A percentile compares a stretch with the other conserved stretches of the same genome.
phyloP scores from a whole-genome alignment of 2,113 vertebrate genomes.

The Xenotilapia caudafasciata region DNA sequence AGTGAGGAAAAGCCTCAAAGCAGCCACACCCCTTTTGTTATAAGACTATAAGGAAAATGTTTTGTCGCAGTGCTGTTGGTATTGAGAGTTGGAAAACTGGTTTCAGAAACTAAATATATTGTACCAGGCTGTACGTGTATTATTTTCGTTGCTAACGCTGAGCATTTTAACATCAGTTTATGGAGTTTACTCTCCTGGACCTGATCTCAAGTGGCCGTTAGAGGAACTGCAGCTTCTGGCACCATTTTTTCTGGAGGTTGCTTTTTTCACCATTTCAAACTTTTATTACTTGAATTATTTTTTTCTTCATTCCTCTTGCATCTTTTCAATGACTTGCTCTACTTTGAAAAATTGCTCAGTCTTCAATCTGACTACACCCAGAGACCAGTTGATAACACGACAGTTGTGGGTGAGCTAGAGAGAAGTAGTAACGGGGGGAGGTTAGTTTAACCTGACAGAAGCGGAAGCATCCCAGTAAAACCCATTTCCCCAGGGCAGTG shows the following conservation, averaged over 20 bases:
- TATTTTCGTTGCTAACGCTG: neutral
- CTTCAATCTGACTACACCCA: neutral
- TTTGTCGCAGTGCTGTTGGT: neutral
- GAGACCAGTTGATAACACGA: neutral
- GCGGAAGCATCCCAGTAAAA: constrained; percentile 30
- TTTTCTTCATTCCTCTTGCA: neutral
- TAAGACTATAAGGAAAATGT: neutral
- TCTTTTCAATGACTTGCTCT: neutral
- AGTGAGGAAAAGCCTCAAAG: neutral
- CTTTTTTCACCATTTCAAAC: neutral
- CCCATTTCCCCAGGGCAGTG: constrained; percentile 6
- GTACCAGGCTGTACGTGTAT: neutral
- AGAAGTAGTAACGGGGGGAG: neutral
- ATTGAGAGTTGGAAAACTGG: neutral
- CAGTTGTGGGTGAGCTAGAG: neutral
- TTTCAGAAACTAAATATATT: neutral
- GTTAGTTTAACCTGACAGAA: constrained; percentile 42
- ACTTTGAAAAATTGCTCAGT: neutral
- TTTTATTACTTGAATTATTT: neutral
- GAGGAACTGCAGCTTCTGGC: neutral
- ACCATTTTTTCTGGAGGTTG: neutral
- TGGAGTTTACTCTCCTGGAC: neutral
- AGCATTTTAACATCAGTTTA: neutral
- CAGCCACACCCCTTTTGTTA: neutral
- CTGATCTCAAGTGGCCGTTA: neutral